A percentile compares a stretch with the other conserved stretches of the same genome.
These are phyloP conservation scores for Drosophila gunungcola DNA, from an alignment of 1,140 invertebrate species.

Conservation along the genomic window DNA sequence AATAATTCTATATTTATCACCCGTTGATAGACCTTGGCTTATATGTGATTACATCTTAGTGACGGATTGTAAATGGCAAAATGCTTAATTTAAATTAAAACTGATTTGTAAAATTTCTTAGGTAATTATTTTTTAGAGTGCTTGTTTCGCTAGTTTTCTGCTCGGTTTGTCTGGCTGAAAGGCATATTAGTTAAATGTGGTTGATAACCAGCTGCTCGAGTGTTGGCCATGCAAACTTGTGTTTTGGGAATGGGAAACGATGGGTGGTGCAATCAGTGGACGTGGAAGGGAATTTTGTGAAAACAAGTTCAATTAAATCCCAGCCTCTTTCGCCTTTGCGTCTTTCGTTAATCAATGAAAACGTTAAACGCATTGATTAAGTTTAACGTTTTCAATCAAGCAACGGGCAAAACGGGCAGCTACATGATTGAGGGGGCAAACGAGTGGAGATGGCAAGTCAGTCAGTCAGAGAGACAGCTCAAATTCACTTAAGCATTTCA, in stretches of 20 bases:
- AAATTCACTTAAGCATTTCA: slow-evolving; percentile 83
- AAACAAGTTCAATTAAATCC: slow-evolving; percentile 78
- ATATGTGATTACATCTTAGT: too few species aligned
- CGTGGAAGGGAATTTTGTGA: slow-evolving; percentile 62
- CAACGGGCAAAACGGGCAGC: slow-evolving; percentile 63
- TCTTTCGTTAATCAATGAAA: slow-evolving; percentile 74
- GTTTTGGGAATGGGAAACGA: not conserved
- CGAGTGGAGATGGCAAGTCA: not conserved
- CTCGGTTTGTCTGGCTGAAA: slow-evolving; percentile 24
- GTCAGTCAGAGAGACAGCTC: slow-evolving; percentile 59
- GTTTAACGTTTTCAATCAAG: slow-evolving; percentile 82
- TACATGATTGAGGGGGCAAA: slow-evolving; percentile 10
- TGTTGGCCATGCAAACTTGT: slow-evolving; percentile 44
- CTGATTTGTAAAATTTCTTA: too few species aligned
- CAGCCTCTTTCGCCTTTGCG: slow-evolving; percentile 38
- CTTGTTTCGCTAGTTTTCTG: slow-evolving; percentile 13
- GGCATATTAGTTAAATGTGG: slow-evolving; percentile 69
- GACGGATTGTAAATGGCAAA: too few species aligned
- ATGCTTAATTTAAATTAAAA: too few species aligned
- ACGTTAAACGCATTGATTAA: too few species aligned
- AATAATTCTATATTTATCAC: too few species aligned
- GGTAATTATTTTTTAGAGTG: slow-evolving; percentile 7
- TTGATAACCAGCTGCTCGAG: slow-evolving; percentile 48
- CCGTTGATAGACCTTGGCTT: too few species aligned
- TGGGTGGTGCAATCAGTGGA: slow-evolving; percentile 62